Evolutionary conservation across 2,888 invertebrate species (phyloP).

Genomic region (Dynastes maya): DNA sequence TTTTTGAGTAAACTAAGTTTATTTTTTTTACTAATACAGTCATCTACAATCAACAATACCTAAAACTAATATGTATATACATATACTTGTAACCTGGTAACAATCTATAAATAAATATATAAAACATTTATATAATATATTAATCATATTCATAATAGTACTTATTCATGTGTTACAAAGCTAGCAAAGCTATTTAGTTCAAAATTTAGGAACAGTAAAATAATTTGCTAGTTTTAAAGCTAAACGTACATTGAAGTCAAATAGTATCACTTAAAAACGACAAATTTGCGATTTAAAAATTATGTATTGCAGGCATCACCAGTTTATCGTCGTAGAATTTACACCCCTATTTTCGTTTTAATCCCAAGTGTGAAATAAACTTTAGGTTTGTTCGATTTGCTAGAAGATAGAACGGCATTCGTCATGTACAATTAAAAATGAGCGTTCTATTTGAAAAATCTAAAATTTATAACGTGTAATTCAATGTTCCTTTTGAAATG

Average conservation of each 20-base stretch:
- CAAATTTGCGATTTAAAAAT: neutral
- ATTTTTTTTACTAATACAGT: slow-evolving; percentile 28
- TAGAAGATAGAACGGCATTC: too few species aligned
- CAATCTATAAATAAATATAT: slow-evolving; percentile 50
- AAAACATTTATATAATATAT: slow-evolving; percentile 33
- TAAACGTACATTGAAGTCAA: slow-evolving; percentile 24
- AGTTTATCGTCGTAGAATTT: too few species aligned
- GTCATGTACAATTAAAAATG: too few species aligned
- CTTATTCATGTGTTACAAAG: slow-evolving; percentile 33
- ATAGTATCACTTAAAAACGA: slow-evolving; percentile 25
- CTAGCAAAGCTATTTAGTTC: slow-evolving; percentile 49
- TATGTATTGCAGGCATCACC: neutral
- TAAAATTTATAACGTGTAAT: too few species aligned
- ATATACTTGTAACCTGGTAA: slow-evolving; percentile 45
- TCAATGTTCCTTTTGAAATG: too few species aligned
- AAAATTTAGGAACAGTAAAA: slow-evolving; percentile 48
- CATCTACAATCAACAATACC: slow-evolving; percentile 27
- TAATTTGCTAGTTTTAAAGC: slow-evolving; percentile 48
- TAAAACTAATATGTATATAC: slow-evolving; percentile 37
- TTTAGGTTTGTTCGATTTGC: too few species aligned
- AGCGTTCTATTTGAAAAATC: too few species aligned
- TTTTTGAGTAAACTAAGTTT: neutral
- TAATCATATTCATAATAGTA: slow-evolving; percentile 23
- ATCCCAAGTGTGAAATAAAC: too few species aligned
- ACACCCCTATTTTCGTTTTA: too few species aligned